These are phyloP conservation scores for Cyphomyrus plagiostoma DNA, from an alignment of 2,113 vertebrate genomes.

Conservation along the genomic window DNA sequence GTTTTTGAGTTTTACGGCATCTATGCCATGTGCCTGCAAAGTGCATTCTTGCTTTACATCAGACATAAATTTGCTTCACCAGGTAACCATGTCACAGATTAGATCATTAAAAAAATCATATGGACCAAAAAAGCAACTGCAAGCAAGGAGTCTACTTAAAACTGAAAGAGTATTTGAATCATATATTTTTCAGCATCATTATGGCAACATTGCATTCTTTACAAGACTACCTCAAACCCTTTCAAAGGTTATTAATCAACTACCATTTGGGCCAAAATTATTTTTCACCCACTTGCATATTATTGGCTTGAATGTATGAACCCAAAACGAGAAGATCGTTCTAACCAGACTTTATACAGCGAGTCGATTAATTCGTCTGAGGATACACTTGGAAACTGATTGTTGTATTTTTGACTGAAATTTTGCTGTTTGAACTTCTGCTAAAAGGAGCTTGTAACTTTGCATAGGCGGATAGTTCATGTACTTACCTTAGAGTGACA, in stretches of 20 bases:
- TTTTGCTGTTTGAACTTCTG: not conserved
- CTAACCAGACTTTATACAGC: not conserved
- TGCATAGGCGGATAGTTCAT: not conserved
- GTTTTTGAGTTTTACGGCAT: not conserved
- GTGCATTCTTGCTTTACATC: not conserved
- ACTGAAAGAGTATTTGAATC: not conserved
- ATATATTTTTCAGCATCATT: not conserved
- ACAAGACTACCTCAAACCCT: not conserved
- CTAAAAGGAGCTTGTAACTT: not conserved
- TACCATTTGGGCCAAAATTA: not conserved
- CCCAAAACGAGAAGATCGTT: not conserved
- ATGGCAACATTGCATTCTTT: not conserved
- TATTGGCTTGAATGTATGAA: not conserved
- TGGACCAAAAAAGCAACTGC: not conserved
- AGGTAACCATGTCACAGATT: not conserved
- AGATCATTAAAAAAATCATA: not conserved
- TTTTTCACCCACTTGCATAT: not conserved
- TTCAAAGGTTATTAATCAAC: not conserved
- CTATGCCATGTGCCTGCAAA: not conserved
- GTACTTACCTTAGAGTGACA: not conserved
- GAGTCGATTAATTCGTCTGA: not conserved
- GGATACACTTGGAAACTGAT: not conserved
- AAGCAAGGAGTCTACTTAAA: not conserved
- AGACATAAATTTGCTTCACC: not conserved
- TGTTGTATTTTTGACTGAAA: not conserved